These are phyloP conservation scores for Penaeus monodon DNA, from an alignment of 2,888 invertebrate species.

Conservation along the genomic window DNA sequence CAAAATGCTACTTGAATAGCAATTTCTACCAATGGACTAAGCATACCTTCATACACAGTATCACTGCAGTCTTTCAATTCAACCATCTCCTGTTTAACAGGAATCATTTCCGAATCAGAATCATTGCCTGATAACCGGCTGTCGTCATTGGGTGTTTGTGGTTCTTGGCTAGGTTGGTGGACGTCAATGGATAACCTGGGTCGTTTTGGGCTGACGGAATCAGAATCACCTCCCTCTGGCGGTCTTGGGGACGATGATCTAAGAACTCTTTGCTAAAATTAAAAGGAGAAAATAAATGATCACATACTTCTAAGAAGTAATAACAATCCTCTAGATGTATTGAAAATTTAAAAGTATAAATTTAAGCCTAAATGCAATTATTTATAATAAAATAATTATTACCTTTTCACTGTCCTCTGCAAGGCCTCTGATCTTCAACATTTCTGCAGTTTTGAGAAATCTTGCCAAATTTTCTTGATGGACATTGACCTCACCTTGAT, in stretches of 20 bases:
- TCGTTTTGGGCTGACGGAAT: conserved; percentile 61
- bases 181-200: conserved; percentile 62
- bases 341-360: no score
- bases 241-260: conserved; percentile 59
- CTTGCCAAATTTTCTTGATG: conserved; percentile 64
- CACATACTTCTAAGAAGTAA: neutral
- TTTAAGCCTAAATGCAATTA: neutral
- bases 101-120: conserved; percentile 65
- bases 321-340: no score
- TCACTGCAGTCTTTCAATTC: conserved; percentile 63
- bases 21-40: neutral
- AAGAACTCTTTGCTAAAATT: conserved; percentile 60
- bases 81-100: conserved; percentile 65
- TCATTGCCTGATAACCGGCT: conserved; percentile 59
- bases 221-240: conserved; percentile 53
- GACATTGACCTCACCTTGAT: conserved; percentile 64
- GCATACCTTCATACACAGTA: conserved; percentile 48
- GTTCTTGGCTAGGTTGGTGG: conserved; percentile 52
- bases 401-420: conserved; percentile 65
- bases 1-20: neutral
- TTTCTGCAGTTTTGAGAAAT: conserved; percentile 65
- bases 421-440: conserved; percentile 64
- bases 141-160: conserved; percentile 61
- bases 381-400: neutral
- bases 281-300: neutral